Evolutionary conservation across 2,797 vertebrate species (phyloP).

Genomic region (Heliangelus exortis): DNA sequence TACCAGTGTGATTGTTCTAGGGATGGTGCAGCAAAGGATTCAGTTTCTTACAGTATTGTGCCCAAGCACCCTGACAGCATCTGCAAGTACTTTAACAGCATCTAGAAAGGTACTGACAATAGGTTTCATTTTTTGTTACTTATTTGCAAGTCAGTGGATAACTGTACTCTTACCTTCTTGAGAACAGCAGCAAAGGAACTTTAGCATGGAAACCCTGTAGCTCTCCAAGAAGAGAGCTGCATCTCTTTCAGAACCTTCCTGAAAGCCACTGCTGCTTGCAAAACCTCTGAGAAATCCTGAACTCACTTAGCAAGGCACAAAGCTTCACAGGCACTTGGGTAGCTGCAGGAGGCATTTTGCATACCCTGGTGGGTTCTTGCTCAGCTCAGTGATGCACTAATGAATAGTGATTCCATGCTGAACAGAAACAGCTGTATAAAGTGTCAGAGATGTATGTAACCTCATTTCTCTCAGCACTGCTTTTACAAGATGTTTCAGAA

Average conservation of each 20-base stretch:
- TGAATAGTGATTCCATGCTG: neutral
- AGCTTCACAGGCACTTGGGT: neutral
- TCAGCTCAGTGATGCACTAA: neutral
- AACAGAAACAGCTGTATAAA: conserved; percentile 5
- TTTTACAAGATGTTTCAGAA: neutral
- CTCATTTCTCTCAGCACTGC: conserved; percentile 1
- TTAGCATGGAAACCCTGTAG: neutral
- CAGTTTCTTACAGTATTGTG: neutral
- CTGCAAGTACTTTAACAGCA: neutral
- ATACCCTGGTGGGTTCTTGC: neutral
- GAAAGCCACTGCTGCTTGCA: conserved; percentile 5
- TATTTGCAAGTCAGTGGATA: neutral
- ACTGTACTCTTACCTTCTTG: neutral
- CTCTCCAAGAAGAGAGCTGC: neutral
- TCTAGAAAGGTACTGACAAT: neutral
- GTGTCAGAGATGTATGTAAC: neutral
- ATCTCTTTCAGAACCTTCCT: neutral
- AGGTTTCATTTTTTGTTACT: neutral
- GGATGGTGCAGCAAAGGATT: neutral
- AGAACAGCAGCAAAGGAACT: neutral
- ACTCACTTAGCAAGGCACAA: neutral
- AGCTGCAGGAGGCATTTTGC: conserved; percentile 41
- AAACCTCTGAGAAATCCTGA: neutral
- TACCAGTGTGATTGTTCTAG: neutral
- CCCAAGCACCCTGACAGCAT: neutral